phyloP scores from a whole-genome alignment of 2,797 vertebrate species.

The Melanotaenia trifasciata region DNA sequence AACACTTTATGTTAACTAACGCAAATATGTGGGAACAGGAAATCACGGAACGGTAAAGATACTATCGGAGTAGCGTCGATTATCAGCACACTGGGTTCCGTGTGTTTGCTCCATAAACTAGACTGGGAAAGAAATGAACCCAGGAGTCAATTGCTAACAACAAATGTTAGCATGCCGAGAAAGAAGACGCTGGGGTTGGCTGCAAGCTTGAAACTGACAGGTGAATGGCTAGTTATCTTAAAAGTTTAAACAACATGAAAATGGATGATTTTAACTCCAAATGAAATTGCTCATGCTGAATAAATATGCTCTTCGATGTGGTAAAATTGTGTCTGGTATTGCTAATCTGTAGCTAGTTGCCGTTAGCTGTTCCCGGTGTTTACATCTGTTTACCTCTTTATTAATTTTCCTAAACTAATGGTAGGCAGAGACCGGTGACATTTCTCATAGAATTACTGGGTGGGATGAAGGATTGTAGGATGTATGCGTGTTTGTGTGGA shows the following conservation, averaged over 20 bases:
- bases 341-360: slow-evolving; percentile 33
- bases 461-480: not conserved
- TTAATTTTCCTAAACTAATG: not conserved
- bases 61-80: no score
- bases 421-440: not conserved
- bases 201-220: slow-evolving; percentile 17
- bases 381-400: not conserved
- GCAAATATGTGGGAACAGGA: not conserved
- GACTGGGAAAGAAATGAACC: not conserved
- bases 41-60: not conserved
- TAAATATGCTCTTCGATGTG: not conserved
- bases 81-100: accelerated
- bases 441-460: not conserved
- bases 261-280: not conserved
- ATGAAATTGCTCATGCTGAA: accelerated
- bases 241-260: slow-evolving; percentile 14
- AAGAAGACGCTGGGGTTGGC: slow-evolving; percentile 5
- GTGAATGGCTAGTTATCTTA: slow-evolving; percentile 3
- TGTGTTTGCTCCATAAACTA: not conserved
- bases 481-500: not conserved
- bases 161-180: slow-evolving; percentile 62
- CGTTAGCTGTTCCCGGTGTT: not conserved
- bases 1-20: not conserved
- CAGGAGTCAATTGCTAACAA: slow-evolving; percentile 45
- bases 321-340: not conserved